Conservation (phyloP, 1,140 invertebrate genomes). For the Hylaeus anthracinus region DNA sequence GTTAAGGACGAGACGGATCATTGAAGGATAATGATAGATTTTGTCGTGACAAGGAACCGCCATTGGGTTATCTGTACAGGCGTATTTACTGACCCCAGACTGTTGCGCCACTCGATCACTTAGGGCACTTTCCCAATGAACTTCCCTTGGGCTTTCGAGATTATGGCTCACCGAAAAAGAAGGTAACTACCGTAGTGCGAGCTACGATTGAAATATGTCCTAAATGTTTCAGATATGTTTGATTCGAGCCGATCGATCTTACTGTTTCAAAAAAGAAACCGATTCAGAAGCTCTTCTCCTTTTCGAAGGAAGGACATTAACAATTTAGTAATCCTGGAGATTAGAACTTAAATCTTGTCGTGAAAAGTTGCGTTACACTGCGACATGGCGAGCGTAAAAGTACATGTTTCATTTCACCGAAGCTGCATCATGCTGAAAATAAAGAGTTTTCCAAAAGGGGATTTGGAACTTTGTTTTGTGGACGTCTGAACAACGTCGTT, state of each 20-base stretch:
- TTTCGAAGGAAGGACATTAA: neutral
- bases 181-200: slow-evolving; percentile 10
- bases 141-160: slow-evolving; percentile 46
- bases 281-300: neutral
- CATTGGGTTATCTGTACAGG: slow-evolving; percentile 45
- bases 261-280: slow-evolving; percentile 7
- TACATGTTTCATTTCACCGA: neutral
- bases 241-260: slow-evolving; percentile 45
- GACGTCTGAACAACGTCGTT: no score
- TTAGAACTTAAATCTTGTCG: neutral
- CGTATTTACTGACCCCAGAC: slow-evolving; percentile 45
- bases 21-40: slow-evolving; percentile 63
- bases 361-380: neutral
- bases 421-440: neutral
- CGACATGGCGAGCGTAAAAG: neutral
- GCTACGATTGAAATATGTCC: slow-evolving; percentile 28
- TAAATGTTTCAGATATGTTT: slow-evolving; percentile 28
- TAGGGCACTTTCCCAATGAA: slow-evolving; percentile 49
- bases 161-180: slow-evolving; percentile 49
- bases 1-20: slow-evolving; percentile 24
- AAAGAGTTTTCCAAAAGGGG: neutral
- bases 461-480: no score
- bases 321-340: neutral
- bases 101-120: slow-evolving; percentile 58
- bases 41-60: slow-evolving; percentile 42